These are phyloP conservation scores for Oceanites oceanicus DNA, from an alignment of 2,113 vertebrate genomes.

Conservation along the genomic window DNA sequence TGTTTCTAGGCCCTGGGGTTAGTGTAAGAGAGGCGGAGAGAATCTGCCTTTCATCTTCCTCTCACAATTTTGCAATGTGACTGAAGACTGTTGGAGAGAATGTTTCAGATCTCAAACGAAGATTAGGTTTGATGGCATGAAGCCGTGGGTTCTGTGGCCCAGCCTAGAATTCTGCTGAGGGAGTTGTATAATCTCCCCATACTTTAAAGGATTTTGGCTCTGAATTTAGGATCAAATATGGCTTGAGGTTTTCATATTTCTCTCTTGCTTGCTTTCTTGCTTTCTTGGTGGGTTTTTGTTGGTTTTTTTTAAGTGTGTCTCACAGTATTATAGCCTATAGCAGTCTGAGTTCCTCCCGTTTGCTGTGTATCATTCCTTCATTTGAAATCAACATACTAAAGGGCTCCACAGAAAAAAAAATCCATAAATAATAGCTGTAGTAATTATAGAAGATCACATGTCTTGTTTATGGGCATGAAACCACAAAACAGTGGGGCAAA, in stretches of 20 bases:
- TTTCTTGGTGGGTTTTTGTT: neutral
- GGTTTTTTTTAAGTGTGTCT: neutral
- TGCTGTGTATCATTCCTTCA: neutral
- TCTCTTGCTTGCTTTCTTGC: neutral
- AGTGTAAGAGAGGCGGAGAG: neutral
- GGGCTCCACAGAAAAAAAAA: neutral
- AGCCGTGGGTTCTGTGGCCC: slow-evolving; percentile 19
- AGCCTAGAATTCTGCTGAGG: slow-evolving; percentile 16
- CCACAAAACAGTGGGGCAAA: neutral
- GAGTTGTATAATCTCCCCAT: neutral
- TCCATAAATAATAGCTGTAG: neutral
- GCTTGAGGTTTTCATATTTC: neutral
- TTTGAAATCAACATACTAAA: neutral
- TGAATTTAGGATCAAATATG: slow-evolving; percentile 4
- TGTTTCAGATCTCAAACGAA: slow-evolving; percentile 31
- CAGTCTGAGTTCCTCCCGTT: neutral
- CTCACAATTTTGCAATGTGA: slow-evolving; percentile 26
- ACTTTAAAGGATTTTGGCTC: neutral
- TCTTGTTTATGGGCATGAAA: neutral
- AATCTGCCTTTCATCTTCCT: slow-evolving; percentile 44
- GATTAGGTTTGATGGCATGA: slow-evolving; percentile 19
- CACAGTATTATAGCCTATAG: neutral
- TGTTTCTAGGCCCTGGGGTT: slow-evolving; percentile 36
- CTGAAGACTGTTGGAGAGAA: slow-evolving; percentile 41
- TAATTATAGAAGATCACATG: neutral